Conservation (phyloP, 1,140 invertebrate genomes). For the Bicyclus anynana region DNA sequence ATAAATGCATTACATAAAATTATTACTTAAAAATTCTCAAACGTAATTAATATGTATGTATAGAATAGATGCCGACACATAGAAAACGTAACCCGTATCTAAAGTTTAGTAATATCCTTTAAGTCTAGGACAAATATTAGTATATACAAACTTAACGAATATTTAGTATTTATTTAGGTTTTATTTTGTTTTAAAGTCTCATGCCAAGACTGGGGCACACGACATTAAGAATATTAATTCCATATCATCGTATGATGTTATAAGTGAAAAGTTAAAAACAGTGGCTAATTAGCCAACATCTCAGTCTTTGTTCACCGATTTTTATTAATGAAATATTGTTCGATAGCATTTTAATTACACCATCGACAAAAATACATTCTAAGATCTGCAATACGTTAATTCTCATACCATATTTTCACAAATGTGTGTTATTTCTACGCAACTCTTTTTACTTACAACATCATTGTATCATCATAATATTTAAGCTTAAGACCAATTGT, state of each 20-base stretch:
- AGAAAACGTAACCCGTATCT: constrained; percentile 29
- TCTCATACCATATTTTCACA: no score
- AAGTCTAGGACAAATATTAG: constrained; percentile 20
- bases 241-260: no score
- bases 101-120: constrained; percentile 15
- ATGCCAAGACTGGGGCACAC: constrained; percentile 7
- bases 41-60: constrained; percentile 21
- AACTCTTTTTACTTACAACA: no score
- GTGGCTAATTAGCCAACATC: no score
- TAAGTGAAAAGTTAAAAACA: no score
- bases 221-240: background rate
- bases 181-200: constrained; percentile 3
- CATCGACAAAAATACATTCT: no score
- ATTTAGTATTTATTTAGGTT: constrained; percentile 11
- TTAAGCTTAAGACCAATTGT: background rate
- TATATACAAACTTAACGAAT: constrained; percentile 19
- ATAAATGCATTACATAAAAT: constrained; percentile 60
- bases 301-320: no score
- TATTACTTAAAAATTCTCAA: constrained; percentile 20
- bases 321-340: no score
- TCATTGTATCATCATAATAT: background rate
- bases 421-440: no score
- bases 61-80: constrained; percentile 23
- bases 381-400: no score
- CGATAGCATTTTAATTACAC: no score